Percentiles rank a stretch among this genome's conserved stretches.
These are phyloP conservation scores for Glaucidium brasilianum DNA, from an alignment of 2,113 vertebrate species.

Conservation along the genomic window DNA sequence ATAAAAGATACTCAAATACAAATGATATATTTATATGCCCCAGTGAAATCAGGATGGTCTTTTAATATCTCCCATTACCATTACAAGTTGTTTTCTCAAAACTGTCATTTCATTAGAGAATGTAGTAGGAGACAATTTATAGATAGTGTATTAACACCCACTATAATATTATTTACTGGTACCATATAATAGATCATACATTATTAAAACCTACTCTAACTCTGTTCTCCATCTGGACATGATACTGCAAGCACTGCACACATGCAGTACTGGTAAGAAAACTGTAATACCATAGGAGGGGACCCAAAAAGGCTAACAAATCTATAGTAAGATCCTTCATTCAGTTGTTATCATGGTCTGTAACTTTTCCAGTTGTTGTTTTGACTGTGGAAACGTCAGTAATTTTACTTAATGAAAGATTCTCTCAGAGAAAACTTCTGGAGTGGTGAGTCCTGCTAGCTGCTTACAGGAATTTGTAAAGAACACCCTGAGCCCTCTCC, in stretches of 20 bases:
- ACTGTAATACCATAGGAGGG: neutral
- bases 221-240: neutral
- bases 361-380: neutral
- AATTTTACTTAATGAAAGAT: neutral
- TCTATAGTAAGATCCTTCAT: neutral
- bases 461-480: neutral
- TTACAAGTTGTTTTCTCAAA: slow-evolving; percentile 7
- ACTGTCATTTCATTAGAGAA: slow-evolving; percentile 17
- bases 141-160: neutral
- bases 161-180: neutral
- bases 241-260: neutral
- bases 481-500: neutral
- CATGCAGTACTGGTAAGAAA: neutral
- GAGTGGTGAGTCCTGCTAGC: neutral
- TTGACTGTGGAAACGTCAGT: neutral
- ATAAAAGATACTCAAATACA: neutral
- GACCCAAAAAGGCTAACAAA: neutral
- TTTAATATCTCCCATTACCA: slow-evolving; percentile 2
- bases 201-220: neutral
- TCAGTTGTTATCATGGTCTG: neutral
- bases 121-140: neutral
- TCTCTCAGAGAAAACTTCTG: neutral
- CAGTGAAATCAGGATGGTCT: neutral
- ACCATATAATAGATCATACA: neutral
- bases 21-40: neutral